Evolutionary conservation across 2,113 vertebrate genomes (phyloP).

Genomic region (Gavialis gangeticus): DNA sequence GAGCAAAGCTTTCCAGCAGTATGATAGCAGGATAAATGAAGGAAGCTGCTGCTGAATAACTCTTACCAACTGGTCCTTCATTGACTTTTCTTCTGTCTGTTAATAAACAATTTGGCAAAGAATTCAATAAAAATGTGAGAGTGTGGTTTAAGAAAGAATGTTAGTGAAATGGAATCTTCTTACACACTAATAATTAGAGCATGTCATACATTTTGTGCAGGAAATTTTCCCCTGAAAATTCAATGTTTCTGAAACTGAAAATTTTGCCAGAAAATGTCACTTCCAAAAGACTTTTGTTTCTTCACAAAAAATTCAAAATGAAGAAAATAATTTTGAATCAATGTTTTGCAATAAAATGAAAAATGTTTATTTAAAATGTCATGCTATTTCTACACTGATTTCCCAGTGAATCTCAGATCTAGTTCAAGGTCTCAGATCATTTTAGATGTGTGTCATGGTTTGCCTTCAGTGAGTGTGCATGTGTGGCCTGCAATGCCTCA

Average conservation of each 20-base stretch:
- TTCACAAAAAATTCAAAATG: too few species aligned
- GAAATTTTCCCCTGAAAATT: background rate
- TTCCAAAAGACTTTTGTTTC: background rate
- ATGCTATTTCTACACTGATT: too few species aligned
- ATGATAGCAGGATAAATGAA: constrained; percentile 55
- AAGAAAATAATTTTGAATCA: background rate
- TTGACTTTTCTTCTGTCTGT: constrained; percentile 59
- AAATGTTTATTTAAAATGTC: background rate
- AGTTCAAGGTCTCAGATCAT: too few species aligned
- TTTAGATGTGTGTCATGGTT: too few species aligned
- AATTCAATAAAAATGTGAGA: background rate
- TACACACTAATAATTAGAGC: background rate
- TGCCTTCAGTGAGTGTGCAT: too few species aligned
- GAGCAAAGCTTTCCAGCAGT: constrained; percentile 17
- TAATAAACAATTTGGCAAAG: constrained; percentile 74
- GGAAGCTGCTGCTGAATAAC: constrained; percentile 49
- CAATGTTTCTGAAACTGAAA: background rate
- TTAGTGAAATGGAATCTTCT: background rate
- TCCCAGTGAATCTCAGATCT: too few species aligned
- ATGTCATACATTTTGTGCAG: background rate
- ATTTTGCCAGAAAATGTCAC: background rate
- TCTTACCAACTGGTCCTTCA: constrained; percentile 35
- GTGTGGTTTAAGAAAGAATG: constrained; percentile 14
- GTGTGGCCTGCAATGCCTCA: too few species aligned
- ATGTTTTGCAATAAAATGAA: background rate